phyloP scores from a whole-genome alignment of 2,797 vertebrate species.

The Hydrolagus colliei region DNA sequence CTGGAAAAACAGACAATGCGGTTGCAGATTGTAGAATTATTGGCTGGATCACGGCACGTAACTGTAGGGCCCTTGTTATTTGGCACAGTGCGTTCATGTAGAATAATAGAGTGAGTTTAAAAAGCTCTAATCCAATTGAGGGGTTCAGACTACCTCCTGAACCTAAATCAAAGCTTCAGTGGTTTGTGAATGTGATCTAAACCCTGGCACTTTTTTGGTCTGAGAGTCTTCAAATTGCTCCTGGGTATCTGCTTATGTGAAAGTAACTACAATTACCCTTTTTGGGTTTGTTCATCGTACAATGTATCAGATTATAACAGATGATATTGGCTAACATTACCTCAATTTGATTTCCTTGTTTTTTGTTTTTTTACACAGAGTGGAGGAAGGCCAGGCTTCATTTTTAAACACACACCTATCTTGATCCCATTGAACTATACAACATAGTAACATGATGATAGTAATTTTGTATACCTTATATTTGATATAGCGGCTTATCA shows the following conservation, averaged over 20 bases:
- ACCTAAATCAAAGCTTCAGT: conserved; percentile 8
- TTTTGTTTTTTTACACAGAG: background rate
- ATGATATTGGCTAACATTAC: conserved; percentile 8
- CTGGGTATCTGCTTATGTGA: conserved; percentile 13
- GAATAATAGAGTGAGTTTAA: conserved; percentile 24
- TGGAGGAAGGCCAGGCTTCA: background rate
- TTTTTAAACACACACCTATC: background rate
- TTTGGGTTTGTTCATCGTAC: background rate
- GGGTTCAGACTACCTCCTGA: background rate
- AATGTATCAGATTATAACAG: background rate
- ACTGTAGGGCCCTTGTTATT: background rate
- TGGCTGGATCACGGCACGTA: background rate
- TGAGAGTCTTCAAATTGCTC: background rate
- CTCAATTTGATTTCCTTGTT: background rate
- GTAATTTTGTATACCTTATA: no score
- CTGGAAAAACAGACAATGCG: background rate
- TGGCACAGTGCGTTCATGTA: background rate
- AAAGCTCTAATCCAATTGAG: conserved; percentile 20
- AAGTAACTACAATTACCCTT: background rate
- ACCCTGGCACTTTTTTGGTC: background rate
- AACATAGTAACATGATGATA: no score
- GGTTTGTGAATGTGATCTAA: background rate
- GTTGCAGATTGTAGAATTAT: conserved; percentile 24
- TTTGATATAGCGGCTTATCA: no score
- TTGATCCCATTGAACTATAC: no score